Evolutionary conservation across 2,888 invertebrate species (phyloP), one percentile per base, ranked within the genome.

Genomic region (Diarsia brunnea): DNA sequence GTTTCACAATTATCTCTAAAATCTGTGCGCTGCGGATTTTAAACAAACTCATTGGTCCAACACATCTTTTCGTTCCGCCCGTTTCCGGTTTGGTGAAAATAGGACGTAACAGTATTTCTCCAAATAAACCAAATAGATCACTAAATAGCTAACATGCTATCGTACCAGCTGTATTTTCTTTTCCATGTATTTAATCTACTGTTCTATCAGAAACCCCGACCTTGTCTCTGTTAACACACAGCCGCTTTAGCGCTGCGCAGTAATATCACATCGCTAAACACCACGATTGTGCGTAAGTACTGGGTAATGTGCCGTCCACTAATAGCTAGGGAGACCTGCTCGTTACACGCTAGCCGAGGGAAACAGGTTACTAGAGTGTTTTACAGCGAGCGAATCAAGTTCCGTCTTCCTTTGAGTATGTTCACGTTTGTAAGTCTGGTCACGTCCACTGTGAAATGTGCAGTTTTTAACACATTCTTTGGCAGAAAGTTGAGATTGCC

Each of bases 251-350:
- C 14, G 55, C 55, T 53, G 38, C 58, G 1, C 63, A 10, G 51
- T 65, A 43, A 64, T 64, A 68, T 24, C n/a, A 38, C n/a, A 24
- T 21, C 27, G 27, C 82, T 75, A 31, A 82, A 53, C 69, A 60
- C 58, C 19, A 5, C 69, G 69, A 65, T 69, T 60, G 47, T 82
- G 43, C 43, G 53, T 76, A 79, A 82, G 51, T 77, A 69, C 51
- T 14, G 49, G 51, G 51, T 43, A 55, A n/a, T 31, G 53, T 11
- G 68, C 58, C 38, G 64, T 27, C 45, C 64, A 53, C 38, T 82
- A 82, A 65, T 65, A 65, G 77, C 53, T 43, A 49, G 24, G 49
- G 5, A 53, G 31, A 69, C 27, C 81, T 61, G 51, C 53, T 81
- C 38, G 14, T 81, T 75, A 53, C 8, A n/a, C 2, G 12, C 38